Percentiles rank a stretch among this genome's conserved stretches.
Conservation (phyloP, 2,888 invertebrate genomes). For the Heliconius aoede region DNA sequence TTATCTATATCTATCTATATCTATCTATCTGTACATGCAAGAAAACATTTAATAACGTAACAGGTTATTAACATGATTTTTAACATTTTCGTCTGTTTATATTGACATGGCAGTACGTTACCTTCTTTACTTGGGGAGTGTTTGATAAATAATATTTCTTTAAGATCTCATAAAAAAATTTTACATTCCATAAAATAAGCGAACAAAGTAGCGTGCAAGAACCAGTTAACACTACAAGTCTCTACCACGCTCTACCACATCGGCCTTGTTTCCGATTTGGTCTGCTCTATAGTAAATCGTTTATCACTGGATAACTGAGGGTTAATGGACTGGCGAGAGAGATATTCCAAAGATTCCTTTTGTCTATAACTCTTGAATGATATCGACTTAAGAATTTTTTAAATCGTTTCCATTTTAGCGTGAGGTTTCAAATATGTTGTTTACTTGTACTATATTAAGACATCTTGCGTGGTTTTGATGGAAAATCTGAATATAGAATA, state of each 20-base stretch:
- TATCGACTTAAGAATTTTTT: background rate
- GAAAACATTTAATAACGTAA: too few species aligned
- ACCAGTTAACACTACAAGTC: slow-evolving; percentile 61
- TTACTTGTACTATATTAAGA: too few species aligned
- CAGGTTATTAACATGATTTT: too few species aligned
- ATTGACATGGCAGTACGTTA: too few species aligned
- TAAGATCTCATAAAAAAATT: background rate
- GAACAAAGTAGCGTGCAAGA: background rate
- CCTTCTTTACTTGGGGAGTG: background rate
- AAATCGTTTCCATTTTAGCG: background rate
- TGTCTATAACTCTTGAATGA: slow-evolving; percentile 36
- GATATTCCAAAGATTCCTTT: slow-evolving; percentile 63
- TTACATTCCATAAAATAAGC: background rate
- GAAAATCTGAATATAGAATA: background rate
- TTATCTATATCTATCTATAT: slow-evolving; percentile 54
- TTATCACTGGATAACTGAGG: slow-evolving; percentile 68
- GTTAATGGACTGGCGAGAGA: slow-evolving; percentile 70
- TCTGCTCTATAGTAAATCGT: slow-evolving; percentile 75
- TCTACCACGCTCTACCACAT: slow-evolving; percentile 68
- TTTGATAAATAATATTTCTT: background rate
- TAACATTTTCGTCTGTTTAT: too few species aligned
- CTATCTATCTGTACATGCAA: too few species aligned
- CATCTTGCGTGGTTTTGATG: too few species aligned
- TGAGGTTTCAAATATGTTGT: background rate
- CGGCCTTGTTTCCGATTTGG: slow-evolving; percentile 79